These are phyloP conservation scores for Drosophila emarginata DNA, from an alignment of 2,888 invertebrate species.

Conservation along the genomic window DNA sequence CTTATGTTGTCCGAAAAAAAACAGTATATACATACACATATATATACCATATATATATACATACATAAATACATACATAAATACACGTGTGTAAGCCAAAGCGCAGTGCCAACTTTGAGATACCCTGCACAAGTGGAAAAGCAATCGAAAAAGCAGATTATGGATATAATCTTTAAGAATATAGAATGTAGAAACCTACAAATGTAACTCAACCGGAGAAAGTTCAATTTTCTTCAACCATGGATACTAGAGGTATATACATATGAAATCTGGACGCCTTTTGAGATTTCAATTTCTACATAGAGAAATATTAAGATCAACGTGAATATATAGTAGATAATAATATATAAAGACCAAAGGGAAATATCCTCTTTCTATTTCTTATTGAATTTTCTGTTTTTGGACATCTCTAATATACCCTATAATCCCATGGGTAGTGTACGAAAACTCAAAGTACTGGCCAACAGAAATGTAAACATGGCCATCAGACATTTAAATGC, in stretches of 20 bases:
- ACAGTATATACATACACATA: neutral
- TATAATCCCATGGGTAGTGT: neutral
- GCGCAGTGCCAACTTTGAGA: neutral
- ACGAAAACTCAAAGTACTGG: slow-evolving; percentile 41
- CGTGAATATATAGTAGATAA: neutral
- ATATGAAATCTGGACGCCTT: too few species aligned
- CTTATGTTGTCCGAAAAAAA: slow-evolving; percentile 31
- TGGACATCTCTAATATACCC: neutral
- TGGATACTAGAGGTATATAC: too few species aligned
- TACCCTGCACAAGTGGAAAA: neutral
- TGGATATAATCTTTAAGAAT: too few species aligned
- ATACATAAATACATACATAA: neutral
- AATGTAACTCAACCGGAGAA: too few species aligned
- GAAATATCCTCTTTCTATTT: neutral
- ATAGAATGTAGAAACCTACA: too few species aligned
- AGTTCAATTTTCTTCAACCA: too few species aligned
- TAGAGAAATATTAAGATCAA: neutral
- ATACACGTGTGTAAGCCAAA: neutral
- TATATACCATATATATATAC: neutral
- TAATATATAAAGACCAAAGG: too few species aligned
- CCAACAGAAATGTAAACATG: slow-evolving; percentile 61
- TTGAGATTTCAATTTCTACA: too few species aligned
- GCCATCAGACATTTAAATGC: slow-evolving; percentile 47
- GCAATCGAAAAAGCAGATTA: neutral
- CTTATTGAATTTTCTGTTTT: neutral